These are phyloP conservation scores for Aulostomus chinensis DNA, from an alignment of 2,797 vertebrate species.

Conservation along the genomic window DNA sequence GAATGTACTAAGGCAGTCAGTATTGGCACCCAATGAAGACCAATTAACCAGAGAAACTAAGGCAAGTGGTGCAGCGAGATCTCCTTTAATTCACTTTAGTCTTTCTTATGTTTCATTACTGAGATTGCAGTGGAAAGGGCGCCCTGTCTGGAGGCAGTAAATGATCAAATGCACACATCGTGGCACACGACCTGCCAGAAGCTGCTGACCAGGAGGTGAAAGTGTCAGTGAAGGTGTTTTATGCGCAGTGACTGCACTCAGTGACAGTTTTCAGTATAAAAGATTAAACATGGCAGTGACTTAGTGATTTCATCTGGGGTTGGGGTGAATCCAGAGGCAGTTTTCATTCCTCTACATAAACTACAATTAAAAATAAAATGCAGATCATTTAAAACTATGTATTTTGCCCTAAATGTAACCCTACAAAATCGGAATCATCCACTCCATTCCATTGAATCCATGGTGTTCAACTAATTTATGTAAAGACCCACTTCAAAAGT, in stretches of 20 bases:
- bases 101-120: conserved; percentile 65
- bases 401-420: conserved; percentile 10
- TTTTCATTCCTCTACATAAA: neutral
- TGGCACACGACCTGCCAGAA: conserved; percentile 39
- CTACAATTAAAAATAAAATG: conserved; percentile 14
- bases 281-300: conserved; percentile 2
- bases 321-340: neutral
- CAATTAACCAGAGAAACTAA: conserved; percentile 42
- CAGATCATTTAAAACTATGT: conserved; percentile 15
- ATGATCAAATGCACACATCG: conserved; percentile 26
- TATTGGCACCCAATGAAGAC: conserved; percentile 22
- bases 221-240: conserved; percentile 22
- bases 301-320: conserved; percentile 18
- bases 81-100: conserved; percentile 57
- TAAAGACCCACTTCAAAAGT: no score
- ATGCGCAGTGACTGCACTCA: conserved; percentile 22
- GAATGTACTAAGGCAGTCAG: conserved; percentile 38
- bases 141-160: conserved; percentile 26
- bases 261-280: neutral
- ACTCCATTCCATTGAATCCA: no score
- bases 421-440: neutral
- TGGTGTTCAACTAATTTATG: no score
- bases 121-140: conserved; percentile 57
- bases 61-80: conserved; percentile 10
- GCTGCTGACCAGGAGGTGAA: conserved; percentile 22